Evolutionary conservation across 2,797 vertebrate genomes (phyloP).

Genomic region (Lacerta viridis): DNA sequence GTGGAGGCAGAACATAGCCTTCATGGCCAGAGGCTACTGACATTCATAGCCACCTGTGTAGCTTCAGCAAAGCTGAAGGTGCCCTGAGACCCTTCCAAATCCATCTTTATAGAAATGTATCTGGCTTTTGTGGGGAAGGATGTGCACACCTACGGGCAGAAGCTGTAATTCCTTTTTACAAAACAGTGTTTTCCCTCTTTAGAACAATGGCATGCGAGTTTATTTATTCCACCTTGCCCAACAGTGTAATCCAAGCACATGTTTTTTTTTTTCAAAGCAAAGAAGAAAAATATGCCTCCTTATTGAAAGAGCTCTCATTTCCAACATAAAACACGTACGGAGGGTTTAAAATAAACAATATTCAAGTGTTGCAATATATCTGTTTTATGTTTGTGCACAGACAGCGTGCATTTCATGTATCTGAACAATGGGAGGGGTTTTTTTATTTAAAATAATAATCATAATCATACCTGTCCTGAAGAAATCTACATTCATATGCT

Average conservation of each 20-base stretch:
- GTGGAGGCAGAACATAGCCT: no score
- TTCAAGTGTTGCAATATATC: slow-evolving; percentile 24
- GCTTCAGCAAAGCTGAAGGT: background rate
- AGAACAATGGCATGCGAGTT: background rate
- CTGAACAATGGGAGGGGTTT: slow-evolving; percentile 14
- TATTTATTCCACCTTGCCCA: slow-evolving; percentile 19
- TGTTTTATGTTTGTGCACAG: slow-evolving; percentile 34
- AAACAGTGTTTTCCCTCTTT: slow-evolving; percentile 9
- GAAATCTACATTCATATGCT: slow-evolving; percentile 16
- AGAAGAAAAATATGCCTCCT: background rate
- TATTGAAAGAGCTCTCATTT: slow-evolving; percentile 46
- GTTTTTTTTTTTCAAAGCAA: slow-evolving; percentile 12
- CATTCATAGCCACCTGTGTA: no score
- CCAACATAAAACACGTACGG: slow-evolving; percentile 7
- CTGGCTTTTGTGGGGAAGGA: background rate
- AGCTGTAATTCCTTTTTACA: background rate
- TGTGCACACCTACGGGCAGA: background rate
- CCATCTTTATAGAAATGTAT: background rate
- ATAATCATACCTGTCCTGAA: slow-evolving; percentile 10
- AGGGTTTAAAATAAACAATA: slow-evolving; percentile 27
- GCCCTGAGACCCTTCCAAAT: background rate
- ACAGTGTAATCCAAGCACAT: slow-evolving; percentile 9
- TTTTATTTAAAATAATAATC: background rate
- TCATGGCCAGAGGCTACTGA: no score
- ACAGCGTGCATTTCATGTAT: slow-evolving; percentile 18